Base-by-base conservation (phyloP, 1,140 invertebrate species). In the Arctopsyche grandis region DNA sequence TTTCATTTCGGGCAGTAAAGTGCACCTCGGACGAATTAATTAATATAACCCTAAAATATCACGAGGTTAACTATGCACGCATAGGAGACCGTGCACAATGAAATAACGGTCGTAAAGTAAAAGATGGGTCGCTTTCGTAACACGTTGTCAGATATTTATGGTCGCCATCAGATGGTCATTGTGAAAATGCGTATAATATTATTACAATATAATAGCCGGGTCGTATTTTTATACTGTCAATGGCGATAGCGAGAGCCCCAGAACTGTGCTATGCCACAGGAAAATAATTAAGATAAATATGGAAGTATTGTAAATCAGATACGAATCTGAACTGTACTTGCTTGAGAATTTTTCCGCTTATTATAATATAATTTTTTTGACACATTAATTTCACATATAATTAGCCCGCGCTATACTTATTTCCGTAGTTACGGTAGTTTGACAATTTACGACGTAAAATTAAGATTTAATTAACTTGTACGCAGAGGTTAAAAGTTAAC, bases 391-490 rank as follows among this genome's bases (percentile, higher is more conserved):
- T 4, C 7, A 38, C 29, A 38, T 38, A 38, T 38, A 38, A 38
- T 38, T 7, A 38, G 29, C 3, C 29, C 29, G 7, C 7, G 29
- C 1, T 38, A 7, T 38, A 38, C n/a, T n/a, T 38, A 38, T 38
- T 38, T 38, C 7, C 29, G 7, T 38, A 38, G 29, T 38, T 38
- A 38, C 29, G 29, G 29, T 38, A 38, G 29, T 38, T 38, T 38
- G 29, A 38, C 29, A 7, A 1, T 38, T 38, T 38, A 38, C 29
- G 29, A 38, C 7, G 7, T 38, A 22, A 26, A 66, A 66, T 66
- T 66, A 24, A 26, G 3, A 66, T 66, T 66, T 66, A 66, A 66
- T 66, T 66, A 66, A 66, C 63, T 66, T 66, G 63, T 66, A 66
- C 0, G 63, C 9, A 66, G 9, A 66, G 22, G 22, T 66, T 26